phyloP scores from a whole-genome alignment of 2,797 vertebrate species.

The Euphonia xanthogaster region DNA sequence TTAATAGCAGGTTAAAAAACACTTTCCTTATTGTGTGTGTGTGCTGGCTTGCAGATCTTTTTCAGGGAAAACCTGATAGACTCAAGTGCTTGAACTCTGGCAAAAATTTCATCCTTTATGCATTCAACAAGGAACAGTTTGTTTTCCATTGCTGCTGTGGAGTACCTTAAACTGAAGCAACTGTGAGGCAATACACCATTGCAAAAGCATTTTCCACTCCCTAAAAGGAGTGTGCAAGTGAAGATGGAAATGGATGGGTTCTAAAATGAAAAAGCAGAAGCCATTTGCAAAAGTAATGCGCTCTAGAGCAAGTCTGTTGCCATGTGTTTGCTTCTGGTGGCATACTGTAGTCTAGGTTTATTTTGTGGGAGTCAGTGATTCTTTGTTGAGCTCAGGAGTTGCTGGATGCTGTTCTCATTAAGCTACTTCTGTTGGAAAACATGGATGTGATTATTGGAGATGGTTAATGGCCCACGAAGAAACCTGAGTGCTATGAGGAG shows the following conservation, averaged over 20 bases:
- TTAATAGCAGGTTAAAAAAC: slow-evolving; percentile 21
- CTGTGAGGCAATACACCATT: neutral
- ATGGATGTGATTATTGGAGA: neutral
- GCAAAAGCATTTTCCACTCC: neutral
- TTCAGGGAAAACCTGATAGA: neutral
- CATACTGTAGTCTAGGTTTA: neutral
- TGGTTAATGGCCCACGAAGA: neutral
- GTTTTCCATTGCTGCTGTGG: neutral
- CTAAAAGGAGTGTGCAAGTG: neutral
- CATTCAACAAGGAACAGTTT: neutral
- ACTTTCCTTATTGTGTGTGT: neutral
- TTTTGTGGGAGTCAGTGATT: neutral
- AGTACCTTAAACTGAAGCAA: neutral
- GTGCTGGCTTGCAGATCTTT: neutral
- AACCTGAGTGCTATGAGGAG: neutral
- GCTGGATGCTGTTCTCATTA: neutral
- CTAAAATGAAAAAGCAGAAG: neutral
- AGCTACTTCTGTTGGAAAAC: neutral
- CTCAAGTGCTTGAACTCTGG: neutral
- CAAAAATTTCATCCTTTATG: neutral
- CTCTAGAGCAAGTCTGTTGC: neutral
- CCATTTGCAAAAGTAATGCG: neutral
- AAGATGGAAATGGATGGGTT: neutral
- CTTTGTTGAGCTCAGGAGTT: neutral
- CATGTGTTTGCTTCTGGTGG: neutral